A percentile compares a stretch with the other conserved stretches of the same genome.
Conservation (phyloP, 2,797 vertebrate genomes). For the Acanthurus leucopareius region DNA sequence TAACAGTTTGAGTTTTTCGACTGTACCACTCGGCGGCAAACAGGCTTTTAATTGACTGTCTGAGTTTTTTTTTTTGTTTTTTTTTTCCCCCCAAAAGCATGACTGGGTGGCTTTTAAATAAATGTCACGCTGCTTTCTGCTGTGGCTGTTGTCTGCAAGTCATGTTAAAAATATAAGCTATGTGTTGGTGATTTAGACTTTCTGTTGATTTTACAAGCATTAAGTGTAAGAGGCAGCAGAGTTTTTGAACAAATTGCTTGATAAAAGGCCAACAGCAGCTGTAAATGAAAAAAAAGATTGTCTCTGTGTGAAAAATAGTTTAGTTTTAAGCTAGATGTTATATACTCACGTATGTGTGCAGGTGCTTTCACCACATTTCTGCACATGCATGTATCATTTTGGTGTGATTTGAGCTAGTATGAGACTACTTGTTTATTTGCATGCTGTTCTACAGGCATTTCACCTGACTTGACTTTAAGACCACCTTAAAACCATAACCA, state of each 20-base stretch:
- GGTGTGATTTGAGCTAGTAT: background rate
- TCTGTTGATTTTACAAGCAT: background rate
- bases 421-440: background rate
- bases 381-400: background rate
- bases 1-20: constrained; percentile 44
- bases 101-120: constrained; percentile 20
- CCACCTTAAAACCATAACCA: constrained; percentile 18
- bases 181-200: background rate
- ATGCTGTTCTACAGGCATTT: background rate
- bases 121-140: background rate
- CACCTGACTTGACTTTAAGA: background rate
- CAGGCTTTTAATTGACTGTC: constrained; percentile 49
- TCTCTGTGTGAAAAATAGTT: too few species aligned
- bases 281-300: background rate
- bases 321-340: too few species aligned
- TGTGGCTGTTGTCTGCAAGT: background rate
- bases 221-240: background rate
- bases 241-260: background rate
- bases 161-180: constrained; percentile 11
- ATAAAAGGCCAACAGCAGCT: constrained; percentile 9
- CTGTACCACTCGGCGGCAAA: constrained; percentile 1
- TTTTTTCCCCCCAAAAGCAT: constrained; percentile 9
- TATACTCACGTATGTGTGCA: too few species aligned
- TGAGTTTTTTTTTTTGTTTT: constrained; percentile 15
- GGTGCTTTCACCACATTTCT: background rate